A percentile compares a stretch with the other conserved stretches of the same genome.
These are phyloP conservation scores for Melieria omissa DNA, from an alignment of 2,888 invertebrate species.

Conservation along the genomic window DNA sequence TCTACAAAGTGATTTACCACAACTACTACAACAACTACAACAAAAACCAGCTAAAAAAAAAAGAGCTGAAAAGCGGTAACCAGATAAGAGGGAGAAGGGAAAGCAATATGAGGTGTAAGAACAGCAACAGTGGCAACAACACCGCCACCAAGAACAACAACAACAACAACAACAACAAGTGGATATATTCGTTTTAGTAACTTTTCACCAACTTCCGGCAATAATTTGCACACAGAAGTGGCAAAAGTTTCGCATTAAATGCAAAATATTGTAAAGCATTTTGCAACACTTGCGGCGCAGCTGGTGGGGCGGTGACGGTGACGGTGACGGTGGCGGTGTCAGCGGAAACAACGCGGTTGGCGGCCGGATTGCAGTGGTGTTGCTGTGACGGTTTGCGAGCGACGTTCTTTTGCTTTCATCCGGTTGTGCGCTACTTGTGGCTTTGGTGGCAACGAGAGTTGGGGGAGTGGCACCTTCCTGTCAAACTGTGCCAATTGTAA, in stretches of 20 bases:
- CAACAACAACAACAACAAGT: conserved; percentile 13
- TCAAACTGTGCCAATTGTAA: too few species aligned
- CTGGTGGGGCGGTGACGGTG: background rate
- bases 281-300: conserved; percentile 12
- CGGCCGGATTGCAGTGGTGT: background rate
- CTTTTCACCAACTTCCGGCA: conserved; percentile 12
- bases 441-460: too few species aligned
- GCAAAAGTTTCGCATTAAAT: conserved; percentile 30
- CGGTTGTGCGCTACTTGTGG: too few species aligned
- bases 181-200: conserved; percentile 4
- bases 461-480: too few species aligned
- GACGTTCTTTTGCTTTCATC: too few species aligned
- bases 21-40: background rate
- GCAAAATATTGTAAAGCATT: conserved; percentile 30
- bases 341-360: background rate
- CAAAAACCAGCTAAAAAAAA: conserved; percentile 5
- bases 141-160: background rate
- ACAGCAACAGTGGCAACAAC: too few species aligned
- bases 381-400: background rate
- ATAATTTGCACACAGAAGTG: conserved; percentile 24
- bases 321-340: background rate
- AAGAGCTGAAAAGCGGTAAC: background rate
- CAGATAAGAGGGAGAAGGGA: background rate
- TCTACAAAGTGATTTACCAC: conserved; percentile 25
- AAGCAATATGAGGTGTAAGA: background rate